phyloP scores from a whole-genome alignment of 1,140 invertebrate species.

The Leptopilina clavipes region DNA sequence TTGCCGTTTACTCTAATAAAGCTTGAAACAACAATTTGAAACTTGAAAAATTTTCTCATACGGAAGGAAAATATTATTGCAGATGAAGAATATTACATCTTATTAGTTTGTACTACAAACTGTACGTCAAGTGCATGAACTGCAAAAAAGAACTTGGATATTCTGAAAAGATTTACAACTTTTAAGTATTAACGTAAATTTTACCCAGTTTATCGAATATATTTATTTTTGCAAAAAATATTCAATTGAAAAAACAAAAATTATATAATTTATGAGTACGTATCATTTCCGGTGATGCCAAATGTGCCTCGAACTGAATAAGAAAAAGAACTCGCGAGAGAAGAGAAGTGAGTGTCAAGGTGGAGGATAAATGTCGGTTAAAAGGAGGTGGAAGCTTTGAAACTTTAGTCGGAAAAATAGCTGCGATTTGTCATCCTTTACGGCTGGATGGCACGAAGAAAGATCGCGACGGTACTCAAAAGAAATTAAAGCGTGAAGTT shows the following conservation, averaged over 20 bases:
- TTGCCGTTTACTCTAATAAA: neutral
- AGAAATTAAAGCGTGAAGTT: constrained; percentile 57
- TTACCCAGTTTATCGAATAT: too few species aligned
- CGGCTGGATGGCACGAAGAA: constrained; percentile 36
- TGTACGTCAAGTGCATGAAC: too few species aligned
- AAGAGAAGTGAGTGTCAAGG: constrained; percentile 15
- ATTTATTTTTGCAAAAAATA: neutral
- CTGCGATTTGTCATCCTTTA: constrained; percentile 43
- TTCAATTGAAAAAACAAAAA: neutral
- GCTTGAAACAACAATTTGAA: neutral
- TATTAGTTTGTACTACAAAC: too few species aligned
- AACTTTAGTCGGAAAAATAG: constrained; percentile 28
- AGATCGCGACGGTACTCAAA: constrained; percentile 38
- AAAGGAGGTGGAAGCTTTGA: constrained; percentile 21
- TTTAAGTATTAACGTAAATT: too few species aligned
- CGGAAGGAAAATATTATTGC: too few species aligned
- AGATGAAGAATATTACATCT: too few species aligned
- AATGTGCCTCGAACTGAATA: neutral
- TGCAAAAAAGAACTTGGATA: too few species aligned
- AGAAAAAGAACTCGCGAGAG: neutral
- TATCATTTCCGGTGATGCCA: constrained; percentile 10
- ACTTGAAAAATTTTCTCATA: neutral
- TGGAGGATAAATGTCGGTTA: neutral
- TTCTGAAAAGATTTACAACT: too few species aligned
- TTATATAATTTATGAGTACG: neutral